A percentile compares a stretch with the other conserved stretches of the same genome.
phyloP scores from a whole-genome alignment of 2,113 vertebrate species.

The Oophaga pumilio region DNA sequence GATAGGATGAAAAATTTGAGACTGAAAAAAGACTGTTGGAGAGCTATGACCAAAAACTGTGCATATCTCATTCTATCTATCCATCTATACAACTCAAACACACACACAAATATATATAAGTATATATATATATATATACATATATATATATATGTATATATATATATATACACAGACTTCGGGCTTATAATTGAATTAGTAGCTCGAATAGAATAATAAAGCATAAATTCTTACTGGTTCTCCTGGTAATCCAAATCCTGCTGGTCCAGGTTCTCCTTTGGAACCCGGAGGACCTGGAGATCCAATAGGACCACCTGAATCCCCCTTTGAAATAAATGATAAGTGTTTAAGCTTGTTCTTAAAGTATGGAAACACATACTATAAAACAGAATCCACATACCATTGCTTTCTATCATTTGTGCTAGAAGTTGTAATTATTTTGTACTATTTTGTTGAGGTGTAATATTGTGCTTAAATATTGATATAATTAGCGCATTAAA shows the following conservation, averaged over 20 bases:
- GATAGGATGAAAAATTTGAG: background rate
- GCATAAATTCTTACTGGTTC: constrained; percentile 71
- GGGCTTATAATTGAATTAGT: background rate
- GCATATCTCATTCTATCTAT: background rate
- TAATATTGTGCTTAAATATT: background rate
- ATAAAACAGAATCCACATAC: background rate
- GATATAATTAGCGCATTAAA: background rate
- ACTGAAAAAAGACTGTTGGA: background rate
- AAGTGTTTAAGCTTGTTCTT: background rate
- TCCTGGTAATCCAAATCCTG: constrained; percentile 75
- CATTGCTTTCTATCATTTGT: background rate
- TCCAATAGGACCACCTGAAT: constrained; percentile 78
- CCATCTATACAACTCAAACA: too few relatives aligned
- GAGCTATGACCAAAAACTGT: background rate
- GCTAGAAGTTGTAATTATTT: background rate
- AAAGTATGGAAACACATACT: background rate
- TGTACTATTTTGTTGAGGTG: background rate
- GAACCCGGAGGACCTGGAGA: constrained; percentile 83
- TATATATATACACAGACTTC: background rate
- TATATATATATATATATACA: background rate
- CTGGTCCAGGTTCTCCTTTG: constrained; percentile 89
- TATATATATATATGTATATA: background rate
- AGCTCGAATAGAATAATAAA: background rate
- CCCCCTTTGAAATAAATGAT: constrained; percentile 76
- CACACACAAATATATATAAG: too few relatives aligned